Evolutionary conservation across 2,113 vertebrate species (phyloP), one percentile per base, ranked within the genome.

Genomic region (Gavia stellata): DNA sequence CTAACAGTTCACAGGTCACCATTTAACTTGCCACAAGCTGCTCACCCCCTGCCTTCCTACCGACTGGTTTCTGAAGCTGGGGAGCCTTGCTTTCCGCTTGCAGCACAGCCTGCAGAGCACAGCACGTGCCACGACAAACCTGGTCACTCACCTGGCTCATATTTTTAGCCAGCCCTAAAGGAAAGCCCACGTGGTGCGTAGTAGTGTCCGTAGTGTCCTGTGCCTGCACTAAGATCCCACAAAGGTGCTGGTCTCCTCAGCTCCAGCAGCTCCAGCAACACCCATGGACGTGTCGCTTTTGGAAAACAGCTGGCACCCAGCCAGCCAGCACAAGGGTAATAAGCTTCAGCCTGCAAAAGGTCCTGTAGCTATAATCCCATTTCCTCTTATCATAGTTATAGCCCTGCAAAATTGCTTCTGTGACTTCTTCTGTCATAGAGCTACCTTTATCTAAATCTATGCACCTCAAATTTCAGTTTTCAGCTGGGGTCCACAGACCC

Each of bases 251-350:
- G 3, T 36, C 15, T 82, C 11, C 56, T 52, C 1, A 2, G 9
- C 34, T 77, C 18, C 45, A 72, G 45, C 31, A 49, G 25, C 36
- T 88, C 18, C 59, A 50, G 52, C 25, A 77, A 9, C 29, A 83
- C 4, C 38, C 2, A 0, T 7, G 62, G 62, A 44, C 0, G 0
- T 12, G 17, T 8, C 67, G 29, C 29, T 81, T 88, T 77, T 36
- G 40, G 40, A 65, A 91, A 80, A 72, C n/a, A 42, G 26, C 9
- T 50, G 33, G 8, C 50, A 45, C 6, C 5, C 53, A 80, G 14
- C 6, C 29, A 80, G n/a, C 10, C 56, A 63, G 26, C n/a, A 66
- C 0, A 8, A 74, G 3, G 5, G 3, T 23, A 40, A n/a, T 13
- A 86, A 91, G 26, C 12, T 31, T 67, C 33, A 88, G 36, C 9